Percentiles rank a stretch among this genome's conserved stretches.
Conservation (phyloP, 2,888 invertebrate genomes). For the Argyra leucocephala region DNA sequence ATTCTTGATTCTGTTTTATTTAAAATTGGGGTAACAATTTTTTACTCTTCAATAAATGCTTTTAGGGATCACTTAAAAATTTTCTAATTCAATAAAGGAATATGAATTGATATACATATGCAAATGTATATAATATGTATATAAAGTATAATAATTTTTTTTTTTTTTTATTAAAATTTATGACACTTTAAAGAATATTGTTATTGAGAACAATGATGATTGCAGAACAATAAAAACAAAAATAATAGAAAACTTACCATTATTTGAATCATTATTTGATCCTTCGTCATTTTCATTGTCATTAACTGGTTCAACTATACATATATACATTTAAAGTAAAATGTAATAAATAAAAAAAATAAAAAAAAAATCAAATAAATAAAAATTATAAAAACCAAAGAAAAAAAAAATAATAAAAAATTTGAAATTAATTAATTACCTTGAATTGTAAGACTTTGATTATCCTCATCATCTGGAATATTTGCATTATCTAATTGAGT, state of each 20-base stretch:
- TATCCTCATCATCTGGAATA: conserved; percentile 29
- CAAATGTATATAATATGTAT: no score
- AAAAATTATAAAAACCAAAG: conserved; percentile 16
- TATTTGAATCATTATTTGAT: conserved; percentile 14
- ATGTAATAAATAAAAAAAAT: conserved; percentile 23
- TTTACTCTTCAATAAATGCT: conserved; percentile 7
- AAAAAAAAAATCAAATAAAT: conserved; percentile 27
- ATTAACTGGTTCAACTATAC: conserved; percentile 28
- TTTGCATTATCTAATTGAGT: conserved; percentile 33
- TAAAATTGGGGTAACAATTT: conserved; percentile 19
- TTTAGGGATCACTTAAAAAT: background rate
- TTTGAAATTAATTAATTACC: conserved; percentile 39
- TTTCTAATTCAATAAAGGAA: background rate
- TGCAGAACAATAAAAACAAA: background rate
- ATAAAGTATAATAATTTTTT: background rate
- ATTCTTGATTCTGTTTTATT: conserved; percentile 14
- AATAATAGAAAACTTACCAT: conserved; percentile 19
- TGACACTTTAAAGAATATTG: background rate
- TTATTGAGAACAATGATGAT: no score
- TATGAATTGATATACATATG: background rate
- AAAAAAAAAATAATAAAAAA: conserved; percentile 18
- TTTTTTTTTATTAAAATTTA: background rate
- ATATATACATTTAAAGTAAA: conserved; percentile 10
- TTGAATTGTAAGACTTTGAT: conserved; percentile 41
- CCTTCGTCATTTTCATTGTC: conserved; percentile 27